phyloP scores from a whole-genome alignment of 2,888 invertebrate genomes.

The Halictus ligatus region DNA sequence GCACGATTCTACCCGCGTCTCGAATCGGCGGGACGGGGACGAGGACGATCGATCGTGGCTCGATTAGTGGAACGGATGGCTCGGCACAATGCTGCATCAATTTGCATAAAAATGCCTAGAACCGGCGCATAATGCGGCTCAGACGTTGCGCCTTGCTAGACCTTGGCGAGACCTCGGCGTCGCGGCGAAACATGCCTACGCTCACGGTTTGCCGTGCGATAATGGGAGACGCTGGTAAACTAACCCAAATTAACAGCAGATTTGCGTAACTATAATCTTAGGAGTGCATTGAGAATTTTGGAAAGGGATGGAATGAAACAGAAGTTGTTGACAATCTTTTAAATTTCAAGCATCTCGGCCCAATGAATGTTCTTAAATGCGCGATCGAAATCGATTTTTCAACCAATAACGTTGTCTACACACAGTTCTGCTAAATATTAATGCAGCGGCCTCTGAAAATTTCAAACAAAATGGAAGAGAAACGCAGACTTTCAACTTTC shows the following conservation, averaged over 20 bases:
- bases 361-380: too few species aligned
- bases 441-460: too few species aligned
- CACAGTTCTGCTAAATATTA: too few species aligned
- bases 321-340: too few species aligned
- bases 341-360: too few species aligned
- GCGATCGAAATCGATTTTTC: too few species aligned
- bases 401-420: too few species aligned
- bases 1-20: constrained; percentile 5
- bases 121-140: constrained; percentile 66
- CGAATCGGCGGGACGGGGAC: constrained; percentile 16
- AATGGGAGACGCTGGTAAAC: background rate
- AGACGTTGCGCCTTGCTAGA: constrained; percentile 44
- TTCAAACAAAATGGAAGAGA: too few species aligned
- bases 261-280: background rate
- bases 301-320: too few species aligned
- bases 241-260: background rate
- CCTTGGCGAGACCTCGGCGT: constrained; percentile 76
- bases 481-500: too few species aligned
- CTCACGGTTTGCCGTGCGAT: background rate
- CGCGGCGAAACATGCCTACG: constrained; percentile 53
- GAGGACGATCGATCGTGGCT: constrained; percentile 35
- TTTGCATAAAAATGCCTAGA: constrained; percentile 80
- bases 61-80: constrained; percentile 66
- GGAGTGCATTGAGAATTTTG: too few species aligned
- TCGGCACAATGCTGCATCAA: constrained; percentile 70